These are phyloP conservation scores for Lagorchestes hirsutus DNA, from an alignment of 2,797 vertebrate species.

Conservation along the genomic window DNA sequence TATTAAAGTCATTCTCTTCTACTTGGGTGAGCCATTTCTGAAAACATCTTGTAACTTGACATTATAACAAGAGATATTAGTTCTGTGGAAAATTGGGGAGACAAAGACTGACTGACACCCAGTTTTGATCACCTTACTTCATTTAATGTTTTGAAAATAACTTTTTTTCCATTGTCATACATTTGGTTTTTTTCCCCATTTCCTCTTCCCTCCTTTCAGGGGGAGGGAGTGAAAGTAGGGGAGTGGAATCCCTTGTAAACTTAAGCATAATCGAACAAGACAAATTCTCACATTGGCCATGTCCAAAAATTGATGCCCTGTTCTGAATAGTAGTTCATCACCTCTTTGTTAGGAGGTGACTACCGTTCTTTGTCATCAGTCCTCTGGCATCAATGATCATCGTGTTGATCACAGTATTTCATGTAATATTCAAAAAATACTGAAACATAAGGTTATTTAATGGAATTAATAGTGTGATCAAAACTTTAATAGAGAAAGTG, in stretches of 20 bases:
- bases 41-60: neutral
- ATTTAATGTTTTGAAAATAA: slow-evolving; percentile 52
- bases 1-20: neutral
- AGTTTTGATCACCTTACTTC: slow-evolving; percentile 11
- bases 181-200: neutral
- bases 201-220: neutral
- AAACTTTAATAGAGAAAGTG: neutral
- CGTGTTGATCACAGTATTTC: neutral
- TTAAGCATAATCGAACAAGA: neutral
- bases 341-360: neutral
- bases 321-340: neutral
- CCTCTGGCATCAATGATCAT: neutral
- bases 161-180: slow-evolving; percentile 48
- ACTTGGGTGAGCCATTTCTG: neutral
- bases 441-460: slow-evolving; percentile 44
- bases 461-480: slow-evolving; percentile 28
- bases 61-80: neutral
- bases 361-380: neutral
- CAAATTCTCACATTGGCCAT: neutral
- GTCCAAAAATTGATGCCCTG: neutral
- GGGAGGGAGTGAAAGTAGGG: neutral
- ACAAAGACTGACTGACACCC: neutral
- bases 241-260: neutral
- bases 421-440: neutral
- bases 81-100: neutral